Evolutionary conservation across 2,888 invertebrate species (phyloP).

Genomic region (Taenaris catops): DNA sequence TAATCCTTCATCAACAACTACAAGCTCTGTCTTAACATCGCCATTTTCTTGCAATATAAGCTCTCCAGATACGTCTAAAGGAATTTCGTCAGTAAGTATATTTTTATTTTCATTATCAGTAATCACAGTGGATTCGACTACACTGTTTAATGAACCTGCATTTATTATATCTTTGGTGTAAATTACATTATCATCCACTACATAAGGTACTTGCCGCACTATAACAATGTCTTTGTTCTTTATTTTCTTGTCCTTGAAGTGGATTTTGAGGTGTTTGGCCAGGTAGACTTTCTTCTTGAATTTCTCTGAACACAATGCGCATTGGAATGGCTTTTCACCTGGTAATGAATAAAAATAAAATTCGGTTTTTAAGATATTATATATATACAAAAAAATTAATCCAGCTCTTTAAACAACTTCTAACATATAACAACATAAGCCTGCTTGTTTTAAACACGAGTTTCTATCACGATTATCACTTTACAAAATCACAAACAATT

Average conservation of each 20-base stretch:
- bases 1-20: slow-evolving; percentile 41
- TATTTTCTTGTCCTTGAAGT: slow-evolving; percentile 35
- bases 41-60: slow-evolving; percentile 44
- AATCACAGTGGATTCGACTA: not conserved
- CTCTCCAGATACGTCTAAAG: slow-evolving; percentile 43
- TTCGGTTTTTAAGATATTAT: too few species aligned
- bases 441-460: too few species aligned
- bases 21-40: slow-evolving; percentile 39
- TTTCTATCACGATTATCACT: too few species aligned
- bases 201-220: slow-evolving; percentile 23
- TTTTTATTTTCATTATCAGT: slow-evolving; percentile 14
- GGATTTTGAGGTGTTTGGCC: slow-evolving; percentile 48
- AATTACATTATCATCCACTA: slow-evolving; percentile 17
- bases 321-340: slow-evolving; percentile 67
- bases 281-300: slow-evolving; percentile 53
- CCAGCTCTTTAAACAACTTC: too few species aligned
- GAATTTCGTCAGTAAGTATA: slow-evolving; percentile 34
- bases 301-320: slow-evolving; percentile 44
- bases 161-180: slow-evolving; percentile 11
- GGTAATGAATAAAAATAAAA: slow-evolving; percentile 12
- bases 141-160: not conserved
- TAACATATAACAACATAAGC: too few species aligned
- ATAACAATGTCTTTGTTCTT: slow-evolving; percentile 29
- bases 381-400: too few species aligned
- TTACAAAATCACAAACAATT: too few species aligned